phyloP scores from a whole-genome alignment of 2,797 vertebrate genomes.

The Rhincodon typus region DNA sequence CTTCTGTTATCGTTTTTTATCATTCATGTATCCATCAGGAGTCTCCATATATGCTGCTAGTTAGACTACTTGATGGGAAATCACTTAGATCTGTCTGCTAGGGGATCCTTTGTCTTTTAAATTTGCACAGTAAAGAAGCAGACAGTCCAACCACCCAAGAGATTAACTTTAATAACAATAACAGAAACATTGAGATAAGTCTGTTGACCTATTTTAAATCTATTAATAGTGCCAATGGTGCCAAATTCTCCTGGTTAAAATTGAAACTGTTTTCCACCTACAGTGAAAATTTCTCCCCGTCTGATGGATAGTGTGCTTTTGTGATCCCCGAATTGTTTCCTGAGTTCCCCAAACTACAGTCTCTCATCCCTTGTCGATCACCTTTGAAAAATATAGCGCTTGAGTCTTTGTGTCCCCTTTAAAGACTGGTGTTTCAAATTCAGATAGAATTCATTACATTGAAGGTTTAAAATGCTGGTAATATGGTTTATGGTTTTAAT shows the following conservation, averaged over 20 bases:
- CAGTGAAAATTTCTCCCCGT: background rate
- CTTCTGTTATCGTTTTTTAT: background rate
- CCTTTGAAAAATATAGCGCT: background rate
- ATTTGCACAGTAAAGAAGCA: background rate
- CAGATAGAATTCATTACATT: background rate
- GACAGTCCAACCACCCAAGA: background rate
- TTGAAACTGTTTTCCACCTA: background rate
- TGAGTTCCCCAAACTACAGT: too few species aligned
- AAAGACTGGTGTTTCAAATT: background rate
- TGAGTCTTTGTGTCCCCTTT: background rate
- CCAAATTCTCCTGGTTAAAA: background rate
- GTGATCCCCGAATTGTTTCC: background rate
- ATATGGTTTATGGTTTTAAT: background rate
- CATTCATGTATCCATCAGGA: background rate
- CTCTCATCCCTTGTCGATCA: background rate
- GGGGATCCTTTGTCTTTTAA: background rate
- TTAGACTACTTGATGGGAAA: background rate
- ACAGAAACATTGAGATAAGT: background rate
- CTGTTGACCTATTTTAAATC: background rate
- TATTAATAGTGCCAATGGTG: background rate
- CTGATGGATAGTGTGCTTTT: background rate
- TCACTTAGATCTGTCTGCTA: fast-evolving
- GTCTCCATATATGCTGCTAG: background rate
- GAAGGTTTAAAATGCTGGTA: background rate
- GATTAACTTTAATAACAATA: background rate